These are phyloP conservation scores for Heterodera schachtii DNA, from an alignment of 1,140 invertebrate genomes.

Conservation along the genomic window DNA sequence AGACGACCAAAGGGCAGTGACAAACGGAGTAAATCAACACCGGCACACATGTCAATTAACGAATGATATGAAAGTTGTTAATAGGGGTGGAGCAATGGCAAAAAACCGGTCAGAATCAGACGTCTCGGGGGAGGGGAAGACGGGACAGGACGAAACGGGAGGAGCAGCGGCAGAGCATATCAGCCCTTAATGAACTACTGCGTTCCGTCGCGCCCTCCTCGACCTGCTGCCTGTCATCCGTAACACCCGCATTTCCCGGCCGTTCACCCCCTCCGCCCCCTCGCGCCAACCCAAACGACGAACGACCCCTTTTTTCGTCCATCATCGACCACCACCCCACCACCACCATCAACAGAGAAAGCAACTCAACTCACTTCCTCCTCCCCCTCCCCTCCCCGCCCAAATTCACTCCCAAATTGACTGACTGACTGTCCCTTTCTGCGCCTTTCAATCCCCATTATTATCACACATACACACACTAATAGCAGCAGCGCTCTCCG, in stretches of 20 bases:
- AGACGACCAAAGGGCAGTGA: no score
- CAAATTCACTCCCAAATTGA: background rate
- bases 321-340: background rate
- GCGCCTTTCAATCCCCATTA: no score
- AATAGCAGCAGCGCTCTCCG: no score
- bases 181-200: background rate
- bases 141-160: background rate
- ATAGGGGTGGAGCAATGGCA: background rate
- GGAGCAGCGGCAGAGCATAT: background rate
- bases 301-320: no score
- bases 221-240: no score
- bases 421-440: background rate
- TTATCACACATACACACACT: no score
- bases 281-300: background rate
- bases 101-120: background rate
- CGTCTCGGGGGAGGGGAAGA: background rate
- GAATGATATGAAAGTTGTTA: background rate
- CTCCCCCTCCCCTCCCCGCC: no score
- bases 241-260: background rate
- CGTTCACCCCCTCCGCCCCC: background rate
- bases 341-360: background rate
- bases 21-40: no score
- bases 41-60: no score
- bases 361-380: background rate
- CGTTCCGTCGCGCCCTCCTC: no score